Conservation (phyloP, 2,113 vertebrate genomes). For the Malurus melanocephalus region DNA sequence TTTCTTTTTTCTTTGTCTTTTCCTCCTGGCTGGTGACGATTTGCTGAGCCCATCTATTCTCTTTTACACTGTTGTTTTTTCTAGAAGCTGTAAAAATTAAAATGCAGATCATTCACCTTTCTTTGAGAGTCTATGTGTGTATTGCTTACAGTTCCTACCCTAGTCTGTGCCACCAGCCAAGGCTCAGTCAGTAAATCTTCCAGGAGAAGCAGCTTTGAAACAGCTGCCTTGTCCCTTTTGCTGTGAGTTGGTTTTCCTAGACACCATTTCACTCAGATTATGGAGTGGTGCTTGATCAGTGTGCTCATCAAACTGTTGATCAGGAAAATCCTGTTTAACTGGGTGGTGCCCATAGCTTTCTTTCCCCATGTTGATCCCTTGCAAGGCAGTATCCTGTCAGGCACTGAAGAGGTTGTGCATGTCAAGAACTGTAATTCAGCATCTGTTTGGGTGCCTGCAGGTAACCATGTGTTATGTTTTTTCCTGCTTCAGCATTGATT, state of each 20-base stretch:
- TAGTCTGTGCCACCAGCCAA: background rate
- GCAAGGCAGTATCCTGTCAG: background rate
- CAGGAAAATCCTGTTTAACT: background rate
- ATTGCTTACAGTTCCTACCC: background rate
- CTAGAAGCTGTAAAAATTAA: background rate
- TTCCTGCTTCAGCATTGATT: background rate
- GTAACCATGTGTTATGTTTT: background rate
- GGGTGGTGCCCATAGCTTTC: background rate
- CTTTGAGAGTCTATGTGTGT: background rate
- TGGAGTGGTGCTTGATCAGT: background rate
- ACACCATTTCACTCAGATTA: background rate
- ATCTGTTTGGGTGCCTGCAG: background rate
- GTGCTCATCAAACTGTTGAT: background rate
- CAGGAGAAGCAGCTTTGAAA: background rate
- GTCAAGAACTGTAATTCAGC: background rate
- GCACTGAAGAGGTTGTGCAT: background rate
- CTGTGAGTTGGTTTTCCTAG: background rate
- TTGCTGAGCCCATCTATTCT: background rate
- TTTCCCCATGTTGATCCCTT: background rate
- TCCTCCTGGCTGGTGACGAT: background rate
- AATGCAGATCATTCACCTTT: background rate
- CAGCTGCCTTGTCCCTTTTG: background rate
- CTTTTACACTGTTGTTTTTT: background rate
- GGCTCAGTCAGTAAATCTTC: background rate
- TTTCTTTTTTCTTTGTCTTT: slow-evolving; percentile 28